phyloP scores from a whole-genome alignment of 64 coral and sea anemone species.

The Actinia tenebrosa region DNA sequence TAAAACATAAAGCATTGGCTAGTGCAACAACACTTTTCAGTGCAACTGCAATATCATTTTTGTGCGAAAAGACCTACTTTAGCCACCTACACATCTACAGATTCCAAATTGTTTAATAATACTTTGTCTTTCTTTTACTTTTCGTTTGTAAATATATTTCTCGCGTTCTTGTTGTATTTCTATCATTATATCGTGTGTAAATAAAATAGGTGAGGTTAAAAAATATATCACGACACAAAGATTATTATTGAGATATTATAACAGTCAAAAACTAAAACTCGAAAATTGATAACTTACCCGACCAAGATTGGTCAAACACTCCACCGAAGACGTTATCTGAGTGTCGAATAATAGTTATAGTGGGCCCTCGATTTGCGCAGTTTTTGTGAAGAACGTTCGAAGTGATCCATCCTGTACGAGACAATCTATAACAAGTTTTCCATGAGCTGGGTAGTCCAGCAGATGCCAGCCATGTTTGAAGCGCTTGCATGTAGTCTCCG shows the following conservation, averaged over 20 bases:
- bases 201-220: too few species aligned
- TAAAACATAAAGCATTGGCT: too few species aligned
- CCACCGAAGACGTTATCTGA: constrained; percentile 38
- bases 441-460: constrained; percentile 28
- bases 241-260: background rate
- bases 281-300: background rate
- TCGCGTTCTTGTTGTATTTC: too few species aligned
- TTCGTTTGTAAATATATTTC: too few species aligned
- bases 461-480: constrained; percentile 35
- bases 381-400: background rate
- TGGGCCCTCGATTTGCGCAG: constrained; percentile 47
- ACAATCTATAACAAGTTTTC: constrained; percentile 37
- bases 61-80: too few species aligned
- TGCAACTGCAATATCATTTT: too few species aligned
- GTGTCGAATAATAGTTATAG: constrained; percentile 25
- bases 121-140: too few species aligned
- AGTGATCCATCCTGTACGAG: background rate
- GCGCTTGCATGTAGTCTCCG: constrained; percentile 11
- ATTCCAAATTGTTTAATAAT: too few species aligned
- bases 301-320: constrained; percentile 44
- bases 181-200: too few species aligned
- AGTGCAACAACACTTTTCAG: too few species aligned
- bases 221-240: too few species aligned
- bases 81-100: too few species aligned
- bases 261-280: background rate